Evolutionary conservation across 2,888 invertebrate genomes (phyloP), one percentile per base, ranked within the genome.

Genomic region (Rhodophaea formosa): DNA sequence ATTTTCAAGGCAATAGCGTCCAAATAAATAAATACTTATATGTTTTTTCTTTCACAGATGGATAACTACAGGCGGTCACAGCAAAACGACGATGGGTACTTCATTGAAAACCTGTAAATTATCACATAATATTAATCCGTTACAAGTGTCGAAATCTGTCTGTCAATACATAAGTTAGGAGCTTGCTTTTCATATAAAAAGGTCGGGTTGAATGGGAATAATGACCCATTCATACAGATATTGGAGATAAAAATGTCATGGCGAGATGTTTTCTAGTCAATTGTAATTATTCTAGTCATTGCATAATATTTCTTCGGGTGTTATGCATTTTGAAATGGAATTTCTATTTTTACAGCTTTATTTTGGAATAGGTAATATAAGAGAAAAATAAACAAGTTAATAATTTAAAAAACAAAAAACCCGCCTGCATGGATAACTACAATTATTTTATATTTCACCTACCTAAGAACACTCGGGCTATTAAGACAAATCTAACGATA

Each of bases 41-140:
- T 39, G n/a, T 39, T 54, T 55, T 51, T 44, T 39, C 65, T 64
- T 5, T 17, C 35, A 16, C 80, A 90, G 90, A 82, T 90, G 86
- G 88, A 89, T 52, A 88, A 80, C 75, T 86, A 86, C 79, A 83
- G 89, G 69, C 86, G 88, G 63, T 82, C 85, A 59, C 84, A 86
- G 66, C 79, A 79, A 57, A 82, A 73, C 57, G 88, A 89, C 43
- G 88, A 89, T 30, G 82, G 80, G 30, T 84, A 80, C 62, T 79
- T 79, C 66, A 69, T 79, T 58, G 88, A 88, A 61, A 78, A 74
- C 63, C 65, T 85, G 77, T 89, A 89, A 81, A 80, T 59, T 49
- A 59, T 12, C 8, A 15, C 32, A 42, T 46, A 56, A 47, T 49
- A 39, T 49, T 49, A 47, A 15, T 30, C 56, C 56, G 42, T 56